Conservation (phyloP, 2,113 vertebrate species). For the Ornithorhynchus anatinus region DNA sequence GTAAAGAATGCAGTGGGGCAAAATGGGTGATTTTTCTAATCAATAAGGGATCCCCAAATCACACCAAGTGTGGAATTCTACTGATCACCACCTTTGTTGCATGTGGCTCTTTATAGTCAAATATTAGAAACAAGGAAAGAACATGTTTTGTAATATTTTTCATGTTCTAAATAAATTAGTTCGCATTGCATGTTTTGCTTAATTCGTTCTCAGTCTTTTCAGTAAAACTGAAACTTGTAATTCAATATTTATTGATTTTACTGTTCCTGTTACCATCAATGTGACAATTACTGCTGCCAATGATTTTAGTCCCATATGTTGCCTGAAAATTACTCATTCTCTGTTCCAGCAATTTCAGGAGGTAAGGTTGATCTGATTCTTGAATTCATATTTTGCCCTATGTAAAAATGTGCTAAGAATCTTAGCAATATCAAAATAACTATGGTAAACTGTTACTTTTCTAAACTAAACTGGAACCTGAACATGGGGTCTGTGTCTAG, state of each 20-base stretch:
- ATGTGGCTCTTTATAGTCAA: background rate
- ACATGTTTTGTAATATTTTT: background rate
- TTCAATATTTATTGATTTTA: too few species aligned
- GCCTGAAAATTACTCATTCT: conserved; percentile 29
- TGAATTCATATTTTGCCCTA: background rate
- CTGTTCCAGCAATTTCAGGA: conserved; percentile 44
- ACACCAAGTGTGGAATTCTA: background rate
- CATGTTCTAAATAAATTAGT: background rate
- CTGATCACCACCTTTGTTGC: background rate
- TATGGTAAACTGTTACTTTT: background rate
- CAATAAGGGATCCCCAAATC: too few species aligned
- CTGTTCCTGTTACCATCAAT: conserved; percentile 48
- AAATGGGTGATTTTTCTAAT: too few species aligned
- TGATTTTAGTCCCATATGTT: conserved; percentile 55
- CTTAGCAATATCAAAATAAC: background rate
- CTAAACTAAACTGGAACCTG: too few species aligned
- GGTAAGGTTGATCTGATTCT: conserved; percentile 17
- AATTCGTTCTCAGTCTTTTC: too few species aligned
- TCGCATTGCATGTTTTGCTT: too few species aligned
- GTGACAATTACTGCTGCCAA: conserved; percentile 39
- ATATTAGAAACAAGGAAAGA: background rate
- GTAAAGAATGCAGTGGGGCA: too few species aligned
- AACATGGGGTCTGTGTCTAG: too few species aligned
- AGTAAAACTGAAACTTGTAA: too few species aligned
- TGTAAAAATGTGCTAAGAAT: background rate